Evolutionary conservation across 2,113 vertebrate species (phyloP), one percentile per base, ranked within the genome.

Genomic region (Lagopus muta): DNA sequence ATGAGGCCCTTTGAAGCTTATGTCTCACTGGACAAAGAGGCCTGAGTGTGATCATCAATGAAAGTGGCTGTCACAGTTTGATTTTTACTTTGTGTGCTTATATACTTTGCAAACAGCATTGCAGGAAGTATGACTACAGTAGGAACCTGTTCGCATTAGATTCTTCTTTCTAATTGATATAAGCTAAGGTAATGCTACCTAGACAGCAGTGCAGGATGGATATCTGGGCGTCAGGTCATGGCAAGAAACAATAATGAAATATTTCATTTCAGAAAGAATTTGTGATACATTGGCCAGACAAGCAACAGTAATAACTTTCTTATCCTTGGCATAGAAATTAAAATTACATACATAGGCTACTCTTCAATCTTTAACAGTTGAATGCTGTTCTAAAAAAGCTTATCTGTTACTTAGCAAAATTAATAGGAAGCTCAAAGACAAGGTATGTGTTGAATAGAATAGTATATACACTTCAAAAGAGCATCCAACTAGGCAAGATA

Each of bases 241-340:
- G 52, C 64, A 90, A 94, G 54, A 86, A 89, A 66, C n/a, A 75
- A 43, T 19, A 65, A 70, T 38, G 54, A 91, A 86, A 80, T 76
- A 12, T n/a, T 91, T 71, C 61, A 32, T 50, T 65, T 89, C 55
- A 86, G 72, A 82, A 89, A 64, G 38, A 66, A 55, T 50, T 62
- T 69, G 79, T 54, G 60, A 74, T 83, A 54, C 16, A 62, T 34
- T 3, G 1, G 18, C 67, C 71, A 73, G 67, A 87, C 67, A 76
- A 73, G 30, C 24, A 70, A 66, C 42, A 34, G 0, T 1, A 48
- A 43, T 30, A 84, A 40, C 27, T 73, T 72, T 22, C 67, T 88
- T 73, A 58, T 73, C 64, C 16, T 73, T 88, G 40, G 10, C 48
- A 32, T 28, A 70, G 54, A 62, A 88, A 45, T 25, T 6, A 58